Evolutionary conservation across 1,140 invertebrate genomes (phyloP), one percentile per base, ranked within the genome.

Genomic region (Pachypeltis micranthus): DNA sequence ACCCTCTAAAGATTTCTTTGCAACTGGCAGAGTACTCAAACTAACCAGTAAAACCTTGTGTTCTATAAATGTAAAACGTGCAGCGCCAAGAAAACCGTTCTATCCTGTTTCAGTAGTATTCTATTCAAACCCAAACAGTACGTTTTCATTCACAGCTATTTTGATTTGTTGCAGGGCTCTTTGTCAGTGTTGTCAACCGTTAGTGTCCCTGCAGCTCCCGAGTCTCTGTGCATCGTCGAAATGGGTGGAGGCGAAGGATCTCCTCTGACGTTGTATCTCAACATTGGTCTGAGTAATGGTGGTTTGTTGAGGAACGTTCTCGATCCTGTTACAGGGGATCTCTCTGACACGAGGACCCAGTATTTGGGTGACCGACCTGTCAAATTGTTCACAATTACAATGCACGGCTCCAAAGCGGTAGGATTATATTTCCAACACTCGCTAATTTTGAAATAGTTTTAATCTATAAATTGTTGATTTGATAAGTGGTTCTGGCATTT

Each of bases 231-330:
- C 73, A 91, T 99, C 67, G 92, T 98, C 7, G 95, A 99, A 78
- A 90, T 91, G 81, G 84, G 83, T 44, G 82, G 80, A 28, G 77
- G 79, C 1, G 84, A 73, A 44, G 69, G 75, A 12, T 72, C 75
- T 19, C 14, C 79, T 59, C 82, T 86, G 64, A 86, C 90, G 7
- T 79, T 99, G 1, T 98, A 98, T 77, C 79, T 99, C 4, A 98
- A 99, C 73, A 97, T 99, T 76, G 97, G 96, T 12, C 76, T 99
- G 14, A 88, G 96, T 77, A 99, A 99, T 77, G 97, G 97, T 57
- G 95, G 96, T 44, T 74, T 99, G 56, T 77, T 99, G 34, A 80
- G 97, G 70, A 97, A 93, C 1, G 94, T 98, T 1, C 74, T 99
- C 14, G 97, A 99, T 79, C 90, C 91, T 19, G 91, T 98, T 2